Conservation (phyloP, 2,888 invertebrate species). For the Pterostichus niger region DNA sequence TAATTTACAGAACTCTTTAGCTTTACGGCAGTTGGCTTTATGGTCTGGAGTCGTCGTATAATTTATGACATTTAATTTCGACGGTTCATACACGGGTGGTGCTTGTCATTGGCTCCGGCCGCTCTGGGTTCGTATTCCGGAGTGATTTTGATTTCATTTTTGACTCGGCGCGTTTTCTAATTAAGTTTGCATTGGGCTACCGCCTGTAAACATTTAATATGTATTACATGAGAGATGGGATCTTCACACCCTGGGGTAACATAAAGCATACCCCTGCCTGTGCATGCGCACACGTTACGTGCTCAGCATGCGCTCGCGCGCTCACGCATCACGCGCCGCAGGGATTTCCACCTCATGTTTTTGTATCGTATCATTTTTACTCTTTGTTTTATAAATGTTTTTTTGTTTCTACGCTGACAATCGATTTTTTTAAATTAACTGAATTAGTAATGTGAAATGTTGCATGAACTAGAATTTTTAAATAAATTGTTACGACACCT, state of each 20-base stretch:
- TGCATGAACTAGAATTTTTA: slow-evolving; percentile 13
- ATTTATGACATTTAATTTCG: slow-evolving; percentile 64
- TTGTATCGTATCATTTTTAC: slow-evolving; percentile 43
- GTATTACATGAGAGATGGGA: slow-evolving; percentile 67
- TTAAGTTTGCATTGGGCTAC: slow-evolving; percentile 63
- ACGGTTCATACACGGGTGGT: slow-evolving; percentile 20
- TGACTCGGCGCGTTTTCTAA: slow-evolving; percentile 60
- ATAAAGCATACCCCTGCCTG: slow-evolving; percentile 54
- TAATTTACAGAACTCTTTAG: slow-evolving; percentile 34
- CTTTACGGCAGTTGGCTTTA: slow-evolving; percentile 35
- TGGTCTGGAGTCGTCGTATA: slow-evolving; percentile 18
- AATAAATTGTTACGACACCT: too few relatives aligned
- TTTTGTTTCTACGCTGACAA: not conserved
- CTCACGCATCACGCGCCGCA: slow-evolving; percentile 32
- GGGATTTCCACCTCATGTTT: slow-evolving; percentile 54
- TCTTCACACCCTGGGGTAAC: slow-evolving; percentile 55
- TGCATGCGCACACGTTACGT: slow-evolving; percentile 27
- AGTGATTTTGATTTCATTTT: slow-evolving; percentile 52
- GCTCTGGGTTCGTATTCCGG: not conserved
- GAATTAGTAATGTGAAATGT: slow-evolving; percentile 7
- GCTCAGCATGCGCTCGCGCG: slow-evolving; percentile 4
- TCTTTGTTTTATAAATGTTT: slow-evolving; percentile 16
- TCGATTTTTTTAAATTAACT: slow-evolving; percentile 45
- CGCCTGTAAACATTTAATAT: slow-evolving; percentile 67
- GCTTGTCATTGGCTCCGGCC: not conserved